A percentile compares a stretch with the other conserved stretches of the same genome.
Conservation (phyloP, 2,797 vertebrate genomes). For the Acropternis orthonyx region DNA sequence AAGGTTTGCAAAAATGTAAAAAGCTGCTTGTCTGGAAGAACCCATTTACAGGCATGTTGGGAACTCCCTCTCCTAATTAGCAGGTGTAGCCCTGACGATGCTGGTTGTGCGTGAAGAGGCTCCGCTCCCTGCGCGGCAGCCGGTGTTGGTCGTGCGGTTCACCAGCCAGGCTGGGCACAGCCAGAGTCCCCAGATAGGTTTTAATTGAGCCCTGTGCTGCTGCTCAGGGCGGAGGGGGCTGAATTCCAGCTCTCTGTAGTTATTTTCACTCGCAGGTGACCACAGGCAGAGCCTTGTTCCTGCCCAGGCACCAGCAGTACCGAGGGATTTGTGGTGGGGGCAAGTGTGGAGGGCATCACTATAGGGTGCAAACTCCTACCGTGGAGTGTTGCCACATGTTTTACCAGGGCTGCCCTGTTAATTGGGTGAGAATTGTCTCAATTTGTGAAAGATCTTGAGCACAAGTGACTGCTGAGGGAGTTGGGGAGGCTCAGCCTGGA, state of each 20-base stretch:
- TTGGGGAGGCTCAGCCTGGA: not conserved
- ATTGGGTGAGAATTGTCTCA: not conserved
- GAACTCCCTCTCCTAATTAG: slow-evolving; percentile 57
- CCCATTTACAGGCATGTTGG: not conserved
- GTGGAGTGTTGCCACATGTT: not conserved
- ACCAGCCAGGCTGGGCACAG: not conserved
- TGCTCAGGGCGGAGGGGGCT: not conserved
- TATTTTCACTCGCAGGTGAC: not conserved
- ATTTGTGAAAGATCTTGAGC: not conserved
- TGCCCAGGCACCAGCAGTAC: not conserved
- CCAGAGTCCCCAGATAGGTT: not conserved
- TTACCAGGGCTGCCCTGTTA: not conserved
- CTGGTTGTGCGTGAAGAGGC: not conserved
- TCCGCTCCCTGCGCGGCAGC: not conserved
- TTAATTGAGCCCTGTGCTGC: not conserved
- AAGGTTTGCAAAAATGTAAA: not conserved
- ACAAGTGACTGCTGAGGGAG: not conserved
- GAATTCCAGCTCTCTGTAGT: not conserved
- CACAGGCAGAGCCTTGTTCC: not conserved
- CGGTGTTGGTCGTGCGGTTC: fast-evolving
- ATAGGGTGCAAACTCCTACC: not conserved
- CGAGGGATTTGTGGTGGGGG: not conserved
- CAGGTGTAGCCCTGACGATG: not conserved
- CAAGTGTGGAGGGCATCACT: fast-evolving
- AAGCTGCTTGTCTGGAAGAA: not conserved